These are phyloP conservation scores for Craterocephalus amniculus DNA, from an alignment of 2,797 vertebrate species.

Conservation along the genomic window DNA sequence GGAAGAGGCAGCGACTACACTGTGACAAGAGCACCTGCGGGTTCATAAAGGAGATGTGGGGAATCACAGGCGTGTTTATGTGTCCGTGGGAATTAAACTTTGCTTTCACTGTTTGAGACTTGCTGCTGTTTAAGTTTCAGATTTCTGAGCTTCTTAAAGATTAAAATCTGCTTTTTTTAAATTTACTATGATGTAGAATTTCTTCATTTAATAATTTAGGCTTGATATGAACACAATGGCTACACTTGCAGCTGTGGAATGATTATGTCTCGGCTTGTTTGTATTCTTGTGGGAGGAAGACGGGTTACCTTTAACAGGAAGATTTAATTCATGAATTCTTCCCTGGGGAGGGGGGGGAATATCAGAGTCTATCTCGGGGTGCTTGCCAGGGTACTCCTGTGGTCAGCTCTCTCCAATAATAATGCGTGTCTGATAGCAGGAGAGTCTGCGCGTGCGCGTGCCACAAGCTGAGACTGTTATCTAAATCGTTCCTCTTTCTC, in stretches of 20 bases:
- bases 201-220: background rate
- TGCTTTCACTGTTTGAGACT: background rate
- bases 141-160: background rate
- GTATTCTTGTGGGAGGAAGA: slow-evolving; percentile 50
- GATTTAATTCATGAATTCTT: slow-evolving; percentile 68
- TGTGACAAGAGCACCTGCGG: slow-evolving; percentile 67
- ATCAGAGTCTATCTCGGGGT: slow-evolving; percentile 57
- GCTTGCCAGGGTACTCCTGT: slow-evolving; percentile 69
- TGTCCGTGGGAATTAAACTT: background rate
- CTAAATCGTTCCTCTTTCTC: slow-evolving; percentile 75
- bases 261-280: slow-evolving; percentile 20
- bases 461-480: slow-evolving; percentile 79
- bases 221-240: background rate
- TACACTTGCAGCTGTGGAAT: background rate
- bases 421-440: slow-evolving; percentile 67
- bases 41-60: slow-evolving; percentile 35
- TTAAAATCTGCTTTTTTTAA: background rate
- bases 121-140: background rate
- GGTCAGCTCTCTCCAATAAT: slow-evolving; percentile 72
- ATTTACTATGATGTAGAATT: background rate
- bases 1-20: slow-evolving; percentile 12
- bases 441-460: slow-evolving; percentile 39
- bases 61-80: slow-evolving; percentile 42
- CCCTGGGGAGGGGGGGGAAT: slow-evolving; percentile 61
- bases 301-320: slow-evolving; percentile 62